These are phyloP conservation scores for Malurus cyaneus DNA, from an alignment of 2,113 vertebrate species.

Conservation along the genomic window DNA sequence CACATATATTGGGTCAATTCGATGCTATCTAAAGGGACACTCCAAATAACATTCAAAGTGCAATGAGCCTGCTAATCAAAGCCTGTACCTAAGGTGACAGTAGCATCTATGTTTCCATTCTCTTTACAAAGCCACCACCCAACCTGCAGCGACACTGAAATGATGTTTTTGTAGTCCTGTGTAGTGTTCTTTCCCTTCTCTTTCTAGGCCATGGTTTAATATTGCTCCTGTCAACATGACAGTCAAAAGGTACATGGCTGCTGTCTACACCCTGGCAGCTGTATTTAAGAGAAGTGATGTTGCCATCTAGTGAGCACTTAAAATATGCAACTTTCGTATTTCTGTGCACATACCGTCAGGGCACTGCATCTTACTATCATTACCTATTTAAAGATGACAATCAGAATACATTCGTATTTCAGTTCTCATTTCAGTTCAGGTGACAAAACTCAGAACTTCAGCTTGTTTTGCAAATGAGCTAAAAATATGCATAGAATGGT, in stretches of 20 bases:
- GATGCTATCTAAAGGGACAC: not conserved
- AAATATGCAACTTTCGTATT: not conserved
- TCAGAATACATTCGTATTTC: not conserved
- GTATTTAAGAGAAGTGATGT: slow-evolving; percentile 4
- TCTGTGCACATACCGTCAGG: fast-evolving
- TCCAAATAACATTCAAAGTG: not conserved
- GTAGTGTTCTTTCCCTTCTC: not conserved
- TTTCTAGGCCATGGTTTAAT: not conserved
- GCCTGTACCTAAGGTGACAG: not conserved
- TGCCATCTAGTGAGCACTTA: slow-evolving; percentile 65
- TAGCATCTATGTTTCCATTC: not conserved
- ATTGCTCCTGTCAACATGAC: not conserved
- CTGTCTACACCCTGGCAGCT: not conserved
- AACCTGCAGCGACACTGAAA: not conserved
- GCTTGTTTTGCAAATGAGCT: not conserved
- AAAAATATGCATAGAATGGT: not conserved
- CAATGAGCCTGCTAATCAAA: not conserved
- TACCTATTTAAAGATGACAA: not conserved
- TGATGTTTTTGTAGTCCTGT: not conserved
- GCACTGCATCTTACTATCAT: not conserved
- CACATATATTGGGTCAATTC: not conserved
- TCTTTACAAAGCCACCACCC: not conserved
- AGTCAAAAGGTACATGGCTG: not conserved
- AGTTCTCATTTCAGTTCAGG: not conserved
- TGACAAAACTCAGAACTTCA: not conserved